Percentiles rank a stretch among this genome's conserved stretches.
Conservation (phyloP, 2,888 invertebrate species). For the Scaptomyza tumidula region DNA sequence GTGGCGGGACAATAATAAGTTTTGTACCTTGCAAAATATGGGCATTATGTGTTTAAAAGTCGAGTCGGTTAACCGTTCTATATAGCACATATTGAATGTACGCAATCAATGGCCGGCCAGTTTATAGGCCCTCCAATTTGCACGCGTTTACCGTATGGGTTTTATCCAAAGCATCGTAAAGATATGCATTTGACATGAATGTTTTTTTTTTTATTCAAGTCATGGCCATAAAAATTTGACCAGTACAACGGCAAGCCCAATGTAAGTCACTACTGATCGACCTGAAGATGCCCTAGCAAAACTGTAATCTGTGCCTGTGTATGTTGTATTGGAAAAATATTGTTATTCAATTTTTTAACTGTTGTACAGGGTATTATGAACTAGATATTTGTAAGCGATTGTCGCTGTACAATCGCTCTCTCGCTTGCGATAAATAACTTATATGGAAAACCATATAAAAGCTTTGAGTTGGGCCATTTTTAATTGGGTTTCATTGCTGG, state of each 20-base stretch:
- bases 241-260: constrained; percentile 18
- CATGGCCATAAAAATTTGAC: constrained; percentile 56
- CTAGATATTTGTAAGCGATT: constrained; percentile 10
- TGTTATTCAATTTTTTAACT: too few species aligned
- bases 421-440: constrained; percentile 37
- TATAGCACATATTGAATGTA: constrained; percentile 22
- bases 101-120: constrained; percentile 1
- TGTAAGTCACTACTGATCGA: neutral
- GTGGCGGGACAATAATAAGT: constrained; percentile 57
- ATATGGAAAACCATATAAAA: constrained; percentile 61
- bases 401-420: constrained; percentile 25
- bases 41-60: constrained; percentile 23
- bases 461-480: constrained; percentile 36
- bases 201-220: constrained; percentile 2
- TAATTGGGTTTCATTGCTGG: constrained; percentile 55
- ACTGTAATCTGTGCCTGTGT: too few species aligned
- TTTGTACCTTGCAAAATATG: constrained; percentile 1
- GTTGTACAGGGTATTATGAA: neutral
- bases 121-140: constrained; percentile 55
- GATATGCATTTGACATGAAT: constrained; percentile 36
- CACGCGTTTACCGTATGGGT: constrained; percentile 38
- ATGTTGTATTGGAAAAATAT: too few species aligned
- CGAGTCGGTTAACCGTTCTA: constrained; percentile 13
- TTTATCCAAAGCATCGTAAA: constrained; percentile 66
- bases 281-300: neutral